Evolutionary conservation across 2,888 invertebrate species (phyloP).

Genomic region (Hydrotaea diabolus): DNA sequence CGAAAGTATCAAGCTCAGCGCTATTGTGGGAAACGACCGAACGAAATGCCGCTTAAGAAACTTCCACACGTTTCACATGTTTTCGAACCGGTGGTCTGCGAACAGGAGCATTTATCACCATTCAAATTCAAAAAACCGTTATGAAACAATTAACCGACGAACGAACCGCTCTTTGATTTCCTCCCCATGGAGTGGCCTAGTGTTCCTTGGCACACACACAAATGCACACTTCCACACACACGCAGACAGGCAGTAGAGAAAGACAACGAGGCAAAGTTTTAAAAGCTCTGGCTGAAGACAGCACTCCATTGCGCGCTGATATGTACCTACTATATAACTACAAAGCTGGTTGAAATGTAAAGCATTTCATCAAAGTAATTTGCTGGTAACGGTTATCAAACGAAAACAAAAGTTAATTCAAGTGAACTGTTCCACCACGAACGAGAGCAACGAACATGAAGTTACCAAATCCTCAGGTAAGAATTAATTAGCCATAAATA

Average conservation of each 20-base stretch:
- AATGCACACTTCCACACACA: background rate
- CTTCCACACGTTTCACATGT: background rate
- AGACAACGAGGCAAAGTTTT: slow-evolving; percentile 41
- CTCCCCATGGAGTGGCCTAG: background rate
- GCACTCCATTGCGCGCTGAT: background rate
- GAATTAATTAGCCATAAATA: slow-evolving; percentile 44
- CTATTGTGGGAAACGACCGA: background rate
- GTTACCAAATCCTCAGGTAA: slow-evolving; percentile 54
- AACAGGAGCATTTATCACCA: background rate
- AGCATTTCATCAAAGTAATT: slow-evolving; percentile 61
- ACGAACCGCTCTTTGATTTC: background rate
- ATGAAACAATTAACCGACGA: background rate
- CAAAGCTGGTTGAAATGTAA: slow-evolving; percentile 59
- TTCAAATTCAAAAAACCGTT: slow-evolving; percentile 30
- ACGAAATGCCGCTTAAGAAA: slow-evolving; percentile 1
- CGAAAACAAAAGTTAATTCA: slow-evolving; percentile 25
- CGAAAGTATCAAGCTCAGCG: background rate
- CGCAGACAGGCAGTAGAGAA: background rate
- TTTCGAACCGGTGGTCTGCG: background rate
- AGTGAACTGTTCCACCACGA: slow-evolving; percentile 15
- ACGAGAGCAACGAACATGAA: slow-evolving; percentile 44
- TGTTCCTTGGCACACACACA: slow-evolving; percentile 8
- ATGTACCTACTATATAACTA: slow-evolving; percentile 59
- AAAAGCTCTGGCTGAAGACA: slow-evolving; percentile 51
- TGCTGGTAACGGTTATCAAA: slow-evolving; percentile 61